phyloP scores from a whole-genome alignment of 2,113 vertebrate species.

The Rhineura floridana region DNA sequence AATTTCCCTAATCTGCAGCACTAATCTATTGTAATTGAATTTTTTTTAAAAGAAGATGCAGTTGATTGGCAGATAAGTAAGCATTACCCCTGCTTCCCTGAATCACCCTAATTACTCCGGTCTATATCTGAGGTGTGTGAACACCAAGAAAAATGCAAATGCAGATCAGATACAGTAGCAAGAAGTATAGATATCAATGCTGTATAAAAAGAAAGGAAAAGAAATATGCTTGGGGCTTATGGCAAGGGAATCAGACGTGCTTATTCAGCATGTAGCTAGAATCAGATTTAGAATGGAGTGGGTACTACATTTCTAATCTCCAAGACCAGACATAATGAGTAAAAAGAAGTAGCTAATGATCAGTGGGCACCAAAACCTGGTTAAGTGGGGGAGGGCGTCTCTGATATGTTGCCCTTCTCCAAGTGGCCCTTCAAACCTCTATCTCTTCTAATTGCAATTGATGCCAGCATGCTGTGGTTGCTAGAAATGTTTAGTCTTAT shows the following conservation, averaged over 20 bases:
- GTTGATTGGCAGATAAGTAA: not conserved
- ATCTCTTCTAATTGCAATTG: not conserved
- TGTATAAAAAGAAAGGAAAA: not conserved
- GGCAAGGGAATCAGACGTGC: not conserved
- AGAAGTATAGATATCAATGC: not conserved
- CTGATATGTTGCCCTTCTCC: not conserved
- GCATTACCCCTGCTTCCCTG: not conserved
- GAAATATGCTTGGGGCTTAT: not conserved
- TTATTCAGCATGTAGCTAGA: not conserved
- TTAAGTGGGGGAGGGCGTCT: not conserved
- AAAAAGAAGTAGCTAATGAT: not conserved
- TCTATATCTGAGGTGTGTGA: not conserved
- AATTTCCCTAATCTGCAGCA: not conserved
- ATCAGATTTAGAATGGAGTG: not conserved
- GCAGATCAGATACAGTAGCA: not conserved
- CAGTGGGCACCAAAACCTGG: not conserved
- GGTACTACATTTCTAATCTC: not conserved
- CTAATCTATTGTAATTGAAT: not conserved
- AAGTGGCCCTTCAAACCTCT: not conserved
- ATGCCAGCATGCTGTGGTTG: not conserved
- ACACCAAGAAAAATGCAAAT: not conserved
- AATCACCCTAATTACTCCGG: not conserved
- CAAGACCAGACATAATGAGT: not conserved
- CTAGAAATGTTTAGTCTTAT: not conserved
- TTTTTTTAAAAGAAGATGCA: not conserved